These are phyloP conservation scores for Mantis religiosa DNA, from an alignment of 2,888 invertebrate genomes.

Conservation along the genomic window DNA sequence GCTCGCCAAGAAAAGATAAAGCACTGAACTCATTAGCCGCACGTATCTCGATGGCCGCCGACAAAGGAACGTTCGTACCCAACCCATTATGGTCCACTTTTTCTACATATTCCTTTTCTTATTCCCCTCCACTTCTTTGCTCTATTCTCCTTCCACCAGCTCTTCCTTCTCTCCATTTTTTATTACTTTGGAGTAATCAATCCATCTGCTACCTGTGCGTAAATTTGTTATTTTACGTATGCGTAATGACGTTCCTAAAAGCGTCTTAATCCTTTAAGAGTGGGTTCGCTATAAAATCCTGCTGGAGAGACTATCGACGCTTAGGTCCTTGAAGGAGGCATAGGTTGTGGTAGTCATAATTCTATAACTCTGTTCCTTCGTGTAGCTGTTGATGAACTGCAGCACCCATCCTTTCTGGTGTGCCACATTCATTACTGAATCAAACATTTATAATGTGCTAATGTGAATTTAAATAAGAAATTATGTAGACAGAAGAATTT, in stretches of 20 bases:
- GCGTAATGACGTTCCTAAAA: neutral
- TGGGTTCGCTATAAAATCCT: too few relatives aligned
- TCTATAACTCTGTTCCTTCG: too few relatives aligned
- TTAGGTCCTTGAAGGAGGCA: too few relatives aligned
- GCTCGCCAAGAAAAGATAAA: constrained; percentile 21
- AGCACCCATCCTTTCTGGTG: too few relatives aligned
- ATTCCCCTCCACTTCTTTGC: neutral
- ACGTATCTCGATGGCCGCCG: constrained; percentile 23
- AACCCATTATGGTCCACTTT: constrained; percentile 26
- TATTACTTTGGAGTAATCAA: constrained; percentile 25
- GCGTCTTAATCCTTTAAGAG: neutral
- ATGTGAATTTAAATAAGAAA: too few relatives aligned
- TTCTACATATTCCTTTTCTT: constrained; percentile 11
- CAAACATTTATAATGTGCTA: too few relatives aligned
- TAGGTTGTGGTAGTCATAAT: too few relatives aligned
- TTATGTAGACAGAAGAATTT: too few relatives aligned
- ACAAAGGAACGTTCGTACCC: constrained; percentile 29
- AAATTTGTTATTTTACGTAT: neutral
- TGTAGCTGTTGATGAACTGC: too few relatives aligned
- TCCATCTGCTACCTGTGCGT: constrained; percentile 28
- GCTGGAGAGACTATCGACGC: too few relatives aligned
- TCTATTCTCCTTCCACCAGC: neutral
- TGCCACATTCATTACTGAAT: too few relatives aligned
- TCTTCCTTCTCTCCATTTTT: neutral
- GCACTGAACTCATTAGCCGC: constrained; percentile 29